Conservation (phyloP, 2,888 invertebrate species). For the Oscheius sp. region DNA sequence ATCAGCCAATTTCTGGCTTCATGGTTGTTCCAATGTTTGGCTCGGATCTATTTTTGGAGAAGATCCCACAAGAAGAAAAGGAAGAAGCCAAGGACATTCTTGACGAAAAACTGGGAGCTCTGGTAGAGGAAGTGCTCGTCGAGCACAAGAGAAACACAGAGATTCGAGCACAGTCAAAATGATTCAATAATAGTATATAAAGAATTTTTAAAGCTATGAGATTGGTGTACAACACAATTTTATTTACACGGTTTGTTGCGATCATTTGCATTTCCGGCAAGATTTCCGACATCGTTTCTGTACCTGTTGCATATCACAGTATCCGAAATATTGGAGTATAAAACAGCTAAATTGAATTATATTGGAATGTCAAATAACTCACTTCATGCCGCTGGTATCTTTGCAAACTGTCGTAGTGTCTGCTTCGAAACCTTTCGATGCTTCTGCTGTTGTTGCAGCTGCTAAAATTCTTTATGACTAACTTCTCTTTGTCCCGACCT, state of each 20-base stretch:
- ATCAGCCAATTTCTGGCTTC: conserved; percentile 22
- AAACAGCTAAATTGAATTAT: conserved; percentile 13
- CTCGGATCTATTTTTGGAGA: not conserved
- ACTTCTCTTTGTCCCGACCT: not conserved
- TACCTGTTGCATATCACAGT: conserved; percentile 28
- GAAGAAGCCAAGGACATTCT: not conserved
- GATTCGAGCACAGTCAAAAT: not conserved
- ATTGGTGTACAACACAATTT: conserved; percentile 3
- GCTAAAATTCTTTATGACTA: not conserved
- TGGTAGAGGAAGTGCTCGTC: conserved; percentile 1
- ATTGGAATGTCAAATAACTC: not conserved
- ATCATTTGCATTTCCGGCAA: conserved; percentile 3
- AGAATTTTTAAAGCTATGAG: not conserved
- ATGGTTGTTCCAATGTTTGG: conserved; percentile 30
- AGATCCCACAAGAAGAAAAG: conserved; percentile 13
- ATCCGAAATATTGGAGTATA: conserved; percentile 20
- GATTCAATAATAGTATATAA: too few species aligned
- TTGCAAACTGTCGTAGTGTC: not conserved
- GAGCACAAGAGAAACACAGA: conserved; percentile 13
- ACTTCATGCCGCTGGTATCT: conserved; percentile 8
- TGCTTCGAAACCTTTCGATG: not conserved
- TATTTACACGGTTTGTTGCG: not conserved
- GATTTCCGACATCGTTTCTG: conserved; percentile 23
- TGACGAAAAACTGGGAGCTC: conserved; percentile 7
- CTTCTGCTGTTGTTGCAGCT: not conserved